These are phyloP conservation scores for Connochaetes taurinus DNA, from an alignment of 2,113 vertebrate species.

Conservation along the genomic window DNA sequence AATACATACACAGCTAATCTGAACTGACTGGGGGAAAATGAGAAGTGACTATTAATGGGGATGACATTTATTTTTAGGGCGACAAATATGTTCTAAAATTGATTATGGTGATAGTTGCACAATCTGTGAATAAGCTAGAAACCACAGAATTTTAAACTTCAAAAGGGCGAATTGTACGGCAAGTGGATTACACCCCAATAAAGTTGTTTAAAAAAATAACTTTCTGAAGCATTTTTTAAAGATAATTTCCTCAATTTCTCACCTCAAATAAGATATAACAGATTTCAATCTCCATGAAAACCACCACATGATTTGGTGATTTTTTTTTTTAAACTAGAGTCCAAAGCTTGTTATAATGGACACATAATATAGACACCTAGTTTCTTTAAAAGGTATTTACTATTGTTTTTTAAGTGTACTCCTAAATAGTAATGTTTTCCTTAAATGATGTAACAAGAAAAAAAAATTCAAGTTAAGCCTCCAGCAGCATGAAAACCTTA, in stretches of 20 bases:
- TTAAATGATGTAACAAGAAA: background rate
- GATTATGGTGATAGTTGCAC: background rate
- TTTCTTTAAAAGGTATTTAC: background rate
- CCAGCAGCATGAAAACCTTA: background rate
- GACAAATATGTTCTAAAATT: background rate
- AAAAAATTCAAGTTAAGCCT: background rate
- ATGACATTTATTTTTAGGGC: background rate
- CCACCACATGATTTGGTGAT: background rate
- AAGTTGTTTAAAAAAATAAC: background rate
- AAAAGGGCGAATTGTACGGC: background rate
- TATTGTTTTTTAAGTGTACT: background rate
- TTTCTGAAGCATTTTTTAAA: background rate
- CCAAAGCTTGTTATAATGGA: background rate
- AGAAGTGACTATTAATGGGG: background rate
- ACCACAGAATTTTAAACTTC: background rate
- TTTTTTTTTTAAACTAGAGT: background rate
- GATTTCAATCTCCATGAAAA: background rate
- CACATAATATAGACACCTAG: background rate
- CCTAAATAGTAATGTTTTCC: background rate
- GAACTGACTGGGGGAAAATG: background rate
- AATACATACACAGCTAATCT: background rate
- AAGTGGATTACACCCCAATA: background rate
- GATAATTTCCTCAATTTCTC: background rate
- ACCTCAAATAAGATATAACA: conserved; percentile 1
- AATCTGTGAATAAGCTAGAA: background rate